Conservation (phyloP, 2,113 vertebrate species). For the Silurus glanis region DNA sequence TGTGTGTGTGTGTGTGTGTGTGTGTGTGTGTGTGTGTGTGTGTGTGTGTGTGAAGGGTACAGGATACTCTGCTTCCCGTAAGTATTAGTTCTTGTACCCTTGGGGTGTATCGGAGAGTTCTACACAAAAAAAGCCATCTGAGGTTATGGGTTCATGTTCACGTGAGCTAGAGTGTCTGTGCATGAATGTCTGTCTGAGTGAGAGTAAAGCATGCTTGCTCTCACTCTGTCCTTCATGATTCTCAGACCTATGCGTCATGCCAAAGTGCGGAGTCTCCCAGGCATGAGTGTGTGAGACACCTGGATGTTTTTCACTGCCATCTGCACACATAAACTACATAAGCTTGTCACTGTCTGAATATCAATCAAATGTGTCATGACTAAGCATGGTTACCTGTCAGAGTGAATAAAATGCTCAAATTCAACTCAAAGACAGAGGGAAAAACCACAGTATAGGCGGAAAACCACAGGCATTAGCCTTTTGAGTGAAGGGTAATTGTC, state of each 20-base stretch:
- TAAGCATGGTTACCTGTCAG: constrained; percentile 34
- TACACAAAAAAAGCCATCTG: constrained; percentile 14
- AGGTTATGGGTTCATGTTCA: constrained; percentile 32
- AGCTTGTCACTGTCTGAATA: constrained; percentile 38
- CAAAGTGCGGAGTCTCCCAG: constrained; percentile 13
- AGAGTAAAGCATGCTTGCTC: constrained; percentile 21
- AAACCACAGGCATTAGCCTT: constrained; percentile 8
- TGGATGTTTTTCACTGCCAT: constrained; percentile 37
- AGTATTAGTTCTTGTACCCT: constrained; percentile 55
- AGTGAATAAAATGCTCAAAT: constrained; percentile 17
- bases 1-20: constrained; percentile 28
- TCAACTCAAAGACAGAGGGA: neutral
- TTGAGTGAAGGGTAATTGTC: neutral
- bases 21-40: constrained; percentile 17
- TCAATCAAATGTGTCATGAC: constrained; percentile 42
- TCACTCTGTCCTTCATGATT: constrained; percentile 27
- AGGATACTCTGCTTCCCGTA: constrained; percentile 55
- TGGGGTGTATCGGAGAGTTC: constrained; percentile 45
- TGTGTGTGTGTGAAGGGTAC: constrained; percentile 29
- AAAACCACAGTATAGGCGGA: neutral
- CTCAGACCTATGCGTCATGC: constrained; percentile 44
- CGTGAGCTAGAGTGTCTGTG: constrained; percentile 2
- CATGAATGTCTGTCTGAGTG: constrained; percentile 23
- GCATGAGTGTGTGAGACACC: constrained; percentile 49
- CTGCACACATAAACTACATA: constrained; percentile 38